phyloP scores from a whole-genome alignment of 2,113 vertebrate genomes.

The Herpetotheres cachinnans region DNA sequence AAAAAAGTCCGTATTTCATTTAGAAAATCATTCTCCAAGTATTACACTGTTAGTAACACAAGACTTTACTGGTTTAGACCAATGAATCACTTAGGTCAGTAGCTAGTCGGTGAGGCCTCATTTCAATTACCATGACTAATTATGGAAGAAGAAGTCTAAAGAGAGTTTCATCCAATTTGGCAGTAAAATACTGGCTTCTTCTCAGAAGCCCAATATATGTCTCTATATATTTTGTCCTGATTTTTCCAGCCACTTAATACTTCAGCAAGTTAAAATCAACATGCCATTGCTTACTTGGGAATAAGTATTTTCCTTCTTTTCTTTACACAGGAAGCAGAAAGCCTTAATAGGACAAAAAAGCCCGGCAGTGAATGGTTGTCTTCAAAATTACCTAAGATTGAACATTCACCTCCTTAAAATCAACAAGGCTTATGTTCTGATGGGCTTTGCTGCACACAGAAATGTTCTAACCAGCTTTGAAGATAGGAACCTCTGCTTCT shows the following conservation, averaged over 20 bases:
- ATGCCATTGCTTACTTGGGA: not conserved
- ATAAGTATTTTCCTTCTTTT: not conserved
- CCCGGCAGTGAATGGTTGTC: not conserved
- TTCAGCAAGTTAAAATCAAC: not conserved
- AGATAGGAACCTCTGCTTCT: not conserved
- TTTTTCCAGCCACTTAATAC: not conserved
- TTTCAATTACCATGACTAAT: not conserved
- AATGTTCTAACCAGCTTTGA: not conserved
- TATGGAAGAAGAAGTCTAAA: not conserved
- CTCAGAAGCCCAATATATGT: not conserved
- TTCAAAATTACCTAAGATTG: not conserved
- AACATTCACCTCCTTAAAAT: not conserved
- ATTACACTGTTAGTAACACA: not conserved
- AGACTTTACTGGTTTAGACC: not conserved
- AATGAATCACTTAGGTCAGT: not conserved
- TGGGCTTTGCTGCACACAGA: not conserved
- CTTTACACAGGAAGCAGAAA: not conserved
- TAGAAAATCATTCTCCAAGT: not conserved
- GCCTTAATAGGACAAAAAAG: not conserved
- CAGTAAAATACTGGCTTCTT: not conserved
- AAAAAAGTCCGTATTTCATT: not conserved
- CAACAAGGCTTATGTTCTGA: not conserved
- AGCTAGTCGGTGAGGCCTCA: not conserved
- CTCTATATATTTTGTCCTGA: not conserved
- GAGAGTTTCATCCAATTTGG: not conserved